phyloP scores from a whole-genome alignment of 2,797 vertebrate genomes.

The Spinus olivaceus region DNA sequence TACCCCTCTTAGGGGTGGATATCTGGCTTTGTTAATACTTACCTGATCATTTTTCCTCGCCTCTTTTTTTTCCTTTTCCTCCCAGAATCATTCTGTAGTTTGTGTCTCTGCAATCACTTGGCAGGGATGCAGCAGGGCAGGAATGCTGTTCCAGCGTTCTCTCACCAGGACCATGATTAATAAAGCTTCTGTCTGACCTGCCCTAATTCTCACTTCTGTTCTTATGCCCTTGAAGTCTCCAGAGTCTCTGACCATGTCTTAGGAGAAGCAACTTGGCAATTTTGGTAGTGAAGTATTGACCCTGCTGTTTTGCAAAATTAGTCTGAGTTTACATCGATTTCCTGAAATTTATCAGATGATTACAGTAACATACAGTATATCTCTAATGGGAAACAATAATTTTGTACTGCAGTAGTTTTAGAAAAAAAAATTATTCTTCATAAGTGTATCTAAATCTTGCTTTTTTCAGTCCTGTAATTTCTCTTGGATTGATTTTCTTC shows the following conservation, averaged over 20 bases:
- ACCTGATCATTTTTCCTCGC: background rate
- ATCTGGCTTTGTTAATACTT: background rate
- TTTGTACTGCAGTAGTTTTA: background rate
- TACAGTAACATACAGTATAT: background rate
- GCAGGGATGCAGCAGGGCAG: background rate
- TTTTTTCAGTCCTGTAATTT: background rate
- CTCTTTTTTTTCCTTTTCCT: background rate
- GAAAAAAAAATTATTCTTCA: background rate
- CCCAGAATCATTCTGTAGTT: accelerated
- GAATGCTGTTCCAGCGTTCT: background rate
- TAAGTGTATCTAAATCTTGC: background rate
- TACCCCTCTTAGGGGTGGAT: background rate
- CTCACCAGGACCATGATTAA: background rate
- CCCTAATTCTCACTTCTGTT: background rate
- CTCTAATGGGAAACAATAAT: background rate
- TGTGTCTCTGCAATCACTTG: background rate
- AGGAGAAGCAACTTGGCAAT: background rate
- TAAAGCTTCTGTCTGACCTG: background rate
- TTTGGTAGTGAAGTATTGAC: background rate
- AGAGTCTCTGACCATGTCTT: background rate
- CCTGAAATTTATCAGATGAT: background rate
- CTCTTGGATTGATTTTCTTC: background rate
- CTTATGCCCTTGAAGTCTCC: background rate
- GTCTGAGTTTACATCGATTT: background rate
- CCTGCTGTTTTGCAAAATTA: background rate